phyloP scores from a whole-genome alignment of 2,888 invertebrate species.

The Agonopterix alstromeriana region DNA sequence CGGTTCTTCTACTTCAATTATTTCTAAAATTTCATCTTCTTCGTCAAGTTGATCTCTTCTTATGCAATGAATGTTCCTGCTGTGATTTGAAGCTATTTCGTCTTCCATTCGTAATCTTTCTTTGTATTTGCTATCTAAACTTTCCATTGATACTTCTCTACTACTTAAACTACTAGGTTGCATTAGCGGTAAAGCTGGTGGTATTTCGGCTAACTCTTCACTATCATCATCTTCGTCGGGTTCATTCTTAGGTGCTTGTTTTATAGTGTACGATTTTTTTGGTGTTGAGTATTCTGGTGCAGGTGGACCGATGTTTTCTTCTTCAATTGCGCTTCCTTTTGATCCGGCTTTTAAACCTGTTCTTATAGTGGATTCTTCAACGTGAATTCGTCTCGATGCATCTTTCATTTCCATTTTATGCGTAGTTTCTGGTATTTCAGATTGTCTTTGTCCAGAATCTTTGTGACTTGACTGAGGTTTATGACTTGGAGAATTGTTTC shows the following conservation, averaged over 20 bases:
- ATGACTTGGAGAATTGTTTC: constrained; percentile 73
- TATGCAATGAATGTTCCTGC: constrained; percentile 73
- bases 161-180: constrained; percentile 84
- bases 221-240: constrained; percentile 85
- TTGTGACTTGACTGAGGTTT: constrained; percentile 39
- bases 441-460: constrained; percentile 35
- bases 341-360: constrained; percentile 77
- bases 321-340: constrained; percentile 67
- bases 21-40: constrained; percentile 86
- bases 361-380: constrained; percentile 78
- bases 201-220: constrained; percentile 86
- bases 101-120: constrained; percentile 81
- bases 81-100: constrained; percentile 72
- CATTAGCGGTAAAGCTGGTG: constrained; percentile 87
- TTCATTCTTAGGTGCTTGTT: constrained; percentile 59
- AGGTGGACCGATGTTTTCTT: constrained; percentile 62
- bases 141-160: constrained; percentile 89
- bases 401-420: constrained; percentile 72
- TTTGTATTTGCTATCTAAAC: constrained; percentile 84
- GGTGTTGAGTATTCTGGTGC: constrained; percentile 41
- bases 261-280: constrained; percentile 40
- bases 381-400: constrained; percentile 69
- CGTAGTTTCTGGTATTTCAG: constrained; percentile 39
- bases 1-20: constrained; percentile 87
- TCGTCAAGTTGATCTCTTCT: constrained; percentile 59